Percentiles rank a stretch among this genome's conserved stretches.
These are phyloP conservation scores for Atrina japonica DNA, from an alignment of 2,888 invertebrate species.

Conservation along the genomic window DNA sequence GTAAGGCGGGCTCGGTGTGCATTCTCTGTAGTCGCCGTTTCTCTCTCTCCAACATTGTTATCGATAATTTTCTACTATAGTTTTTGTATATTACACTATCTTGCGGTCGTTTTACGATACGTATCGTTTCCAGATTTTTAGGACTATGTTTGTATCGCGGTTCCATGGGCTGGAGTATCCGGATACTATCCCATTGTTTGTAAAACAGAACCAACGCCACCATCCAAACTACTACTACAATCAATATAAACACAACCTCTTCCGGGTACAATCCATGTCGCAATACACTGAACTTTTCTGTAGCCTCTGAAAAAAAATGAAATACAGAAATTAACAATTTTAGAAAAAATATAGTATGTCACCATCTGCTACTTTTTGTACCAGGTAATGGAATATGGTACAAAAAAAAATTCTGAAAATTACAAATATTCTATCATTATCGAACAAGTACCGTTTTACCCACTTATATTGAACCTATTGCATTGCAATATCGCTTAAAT, in stretches of 20 bases:
- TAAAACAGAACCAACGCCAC: slow-evolving; percentile 75
- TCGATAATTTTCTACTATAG: slow-evolving; percentile 74
- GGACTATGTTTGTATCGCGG: slow-evolving; percentile 75
- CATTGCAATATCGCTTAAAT: too few species aligned
- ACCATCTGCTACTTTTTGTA: not conserved
- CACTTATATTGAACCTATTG: too few species aligned
- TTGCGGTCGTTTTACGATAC: slow-evolving; percentile 76
- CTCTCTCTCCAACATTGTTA: slow-evolving; percentile 74
- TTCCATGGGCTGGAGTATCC: slow-evolving; percentile 77
- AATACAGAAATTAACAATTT: too few species aligned
- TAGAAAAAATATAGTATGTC: not conserved
- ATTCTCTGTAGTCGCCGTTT: slow-evolving; percentile 70
- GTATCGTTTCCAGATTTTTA: slow-evolving; percentile 76
- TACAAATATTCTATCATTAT: too few species aligned
- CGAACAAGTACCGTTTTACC: too few species aligned
- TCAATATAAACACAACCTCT: slow-evolving; percentile 67
- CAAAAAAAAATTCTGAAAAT: too few species aligned
- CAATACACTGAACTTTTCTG: slow-evolving; percentile 34
- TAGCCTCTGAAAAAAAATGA: slow-evolving; percentile 51
- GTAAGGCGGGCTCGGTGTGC: slow-evolving; percentile 72
- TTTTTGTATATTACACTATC: slow-evolving; percentile 80
- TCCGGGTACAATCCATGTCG: slow-evolving; percentile 62
- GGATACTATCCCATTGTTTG: slow-evolving; percentile 78
- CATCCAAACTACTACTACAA: slow-evolving; percentile 74
- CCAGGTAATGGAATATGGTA: not conserved